Evolutionary conservation across 2,888 invertebrate species (phyloP), one percentile per base, ranked within the genome.

Genomic region (Corythucha ciliata): DNA sequence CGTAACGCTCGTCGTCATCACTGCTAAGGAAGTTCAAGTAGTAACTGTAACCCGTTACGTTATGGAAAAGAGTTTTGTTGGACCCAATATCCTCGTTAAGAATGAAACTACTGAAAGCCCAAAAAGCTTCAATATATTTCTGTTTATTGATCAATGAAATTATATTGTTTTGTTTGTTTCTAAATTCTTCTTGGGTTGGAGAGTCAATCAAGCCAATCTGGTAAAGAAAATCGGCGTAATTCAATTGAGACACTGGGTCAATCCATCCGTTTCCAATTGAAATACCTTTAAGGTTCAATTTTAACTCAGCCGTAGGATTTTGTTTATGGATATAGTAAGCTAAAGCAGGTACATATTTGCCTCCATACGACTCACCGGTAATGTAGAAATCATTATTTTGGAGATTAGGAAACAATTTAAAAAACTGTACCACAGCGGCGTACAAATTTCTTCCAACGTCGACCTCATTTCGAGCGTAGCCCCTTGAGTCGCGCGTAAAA

Each of bases 341-440:
- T 45, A 85, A 67, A 0, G 89, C 85, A 1, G 91, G 92, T 0
- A 79, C 76, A 64, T 81, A 81, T 65, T 80, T 80, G 1, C 91
- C 90, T 37, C 78, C 90, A 64, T 90, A 91, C 0, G 88, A 89
- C 70, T 93, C 92, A 1, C 93, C 93, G 0, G 87, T 81, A 0
- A 89, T 78, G 70, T 79, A 93, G 66, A 94, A 91, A 40, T 82
- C 81, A 61, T 81, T 81, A 1, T 70, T 64, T 62, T 77, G 78
- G 22, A 83, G 70, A 61, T 86, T 80, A 1, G 83, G 81, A 65
- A 91, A 94, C 1, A 93, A 65, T 57, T 79, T 72, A 66, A 89
- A 90, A 65, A 93, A 87, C 67, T 93, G 93, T 33, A 72, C 69
- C 2, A 91, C 63, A 0, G 83, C 83, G 48, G 75, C 74, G 63